Conservation (phyloP, 2,888 invertebrate genomes). For the Yponomeuta sedellus region DNA sequence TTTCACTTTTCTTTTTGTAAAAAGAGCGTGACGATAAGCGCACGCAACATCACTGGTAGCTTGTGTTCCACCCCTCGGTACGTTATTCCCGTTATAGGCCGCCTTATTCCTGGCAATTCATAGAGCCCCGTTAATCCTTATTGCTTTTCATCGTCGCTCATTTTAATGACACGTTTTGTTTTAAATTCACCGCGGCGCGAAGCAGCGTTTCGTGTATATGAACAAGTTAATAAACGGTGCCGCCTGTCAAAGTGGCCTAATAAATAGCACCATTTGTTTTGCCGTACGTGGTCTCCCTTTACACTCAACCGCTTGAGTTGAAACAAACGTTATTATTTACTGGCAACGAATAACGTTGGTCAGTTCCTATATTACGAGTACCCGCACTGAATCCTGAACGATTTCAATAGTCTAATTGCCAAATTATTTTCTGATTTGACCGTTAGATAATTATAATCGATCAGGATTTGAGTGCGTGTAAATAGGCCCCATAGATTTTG, state of each 20-base stretch:
- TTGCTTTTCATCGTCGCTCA: constrained; percentile 32
- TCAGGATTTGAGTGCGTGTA: too few relatives aligned
- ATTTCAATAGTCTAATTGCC: too few relatives aligned
- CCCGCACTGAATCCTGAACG: too few relatives aligned
- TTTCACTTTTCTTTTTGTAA: constrained; percentile 29
- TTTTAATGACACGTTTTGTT: constrained; percentile 37
- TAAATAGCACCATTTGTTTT: constrained; percentile 31
- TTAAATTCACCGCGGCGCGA: constrained; percentile 30
- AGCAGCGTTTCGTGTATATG: constrained; percentile 16
- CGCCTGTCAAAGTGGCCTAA: constrained; percentile 30
- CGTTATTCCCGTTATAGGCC: constrained; percentile 35
- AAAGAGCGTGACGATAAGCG: constrained; percentile 22
- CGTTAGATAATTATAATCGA: too few relatives aligned
- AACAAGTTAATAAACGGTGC: constrained; percentile 31
- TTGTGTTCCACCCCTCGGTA: constrained; percentile 21
- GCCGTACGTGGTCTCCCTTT: neutral
- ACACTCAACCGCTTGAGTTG: neutral
- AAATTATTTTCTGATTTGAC: too few relatives aligned
- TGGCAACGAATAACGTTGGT: constrained; percentile 21
- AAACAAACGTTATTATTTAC: neutral
- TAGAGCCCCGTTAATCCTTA: constrained; percentile 29
- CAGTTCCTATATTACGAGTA: too few relatives aligned
- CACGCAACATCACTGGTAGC: constrained; percentile 24
- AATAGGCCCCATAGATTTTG: too few relatives aligned
- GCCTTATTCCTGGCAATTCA: constrained; percentile 36